Evolutionary conservation across 2,797 vertebrate species (phyloP).

Genomic region (Capromys pilorides): DNA sequence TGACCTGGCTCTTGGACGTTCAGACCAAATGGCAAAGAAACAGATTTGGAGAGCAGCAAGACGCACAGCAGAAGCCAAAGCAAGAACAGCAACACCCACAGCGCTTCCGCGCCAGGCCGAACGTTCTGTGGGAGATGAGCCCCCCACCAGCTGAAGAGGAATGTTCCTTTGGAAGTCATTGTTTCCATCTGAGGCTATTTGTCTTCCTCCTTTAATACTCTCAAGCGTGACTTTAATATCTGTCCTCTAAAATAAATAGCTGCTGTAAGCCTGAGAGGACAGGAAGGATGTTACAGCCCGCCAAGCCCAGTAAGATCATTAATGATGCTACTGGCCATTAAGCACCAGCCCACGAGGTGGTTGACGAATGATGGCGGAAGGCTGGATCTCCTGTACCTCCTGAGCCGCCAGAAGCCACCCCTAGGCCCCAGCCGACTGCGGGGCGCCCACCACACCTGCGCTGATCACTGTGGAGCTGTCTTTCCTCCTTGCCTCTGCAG

Average conservation of each 20-base stretch:
- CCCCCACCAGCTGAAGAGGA: not conserved
- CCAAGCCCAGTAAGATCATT: not conserved
- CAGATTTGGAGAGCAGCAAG: not conserved
- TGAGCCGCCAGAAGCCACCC: not conserved
- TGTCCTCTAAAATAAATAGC: conserved; percentile 38
- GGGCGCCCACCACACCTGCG: too few species aligned
- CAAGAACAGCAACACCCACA: not conserved
- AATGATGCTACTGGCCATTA: conserved; percentile 21
- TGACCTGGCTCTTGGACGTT: not conserved
- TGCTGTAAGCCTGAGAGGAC: conserved; percentile 12
- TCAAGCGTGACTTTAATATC: conserved; percentile 41
- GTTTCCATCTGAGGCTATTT: not conserved
- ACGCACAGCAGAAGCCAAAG: not conserved
- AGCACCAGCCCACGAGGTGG: not conserved
- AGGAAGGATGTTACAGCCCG: not conserved
- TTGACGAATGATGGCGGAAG: not conserved
- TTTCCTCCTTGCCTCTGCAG: not conserved
- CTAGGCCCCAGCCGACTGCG: rapidly evolving
- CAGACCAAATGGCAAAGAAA: not conserved
- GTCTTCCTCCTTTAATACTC: conserved; percentile 37
- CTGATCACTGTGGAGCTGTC: not conserved
- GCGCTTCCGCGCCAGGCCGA: not conserved
- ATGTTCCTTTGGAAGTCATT: not conserved
- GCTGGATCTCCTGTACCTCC: not conserved
- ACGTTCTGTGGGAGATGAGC: not conserved